phyloP scores from a whole-genome alignment of 2,888 invertebrate genomes.

The Clusia tigrina region DNA sequence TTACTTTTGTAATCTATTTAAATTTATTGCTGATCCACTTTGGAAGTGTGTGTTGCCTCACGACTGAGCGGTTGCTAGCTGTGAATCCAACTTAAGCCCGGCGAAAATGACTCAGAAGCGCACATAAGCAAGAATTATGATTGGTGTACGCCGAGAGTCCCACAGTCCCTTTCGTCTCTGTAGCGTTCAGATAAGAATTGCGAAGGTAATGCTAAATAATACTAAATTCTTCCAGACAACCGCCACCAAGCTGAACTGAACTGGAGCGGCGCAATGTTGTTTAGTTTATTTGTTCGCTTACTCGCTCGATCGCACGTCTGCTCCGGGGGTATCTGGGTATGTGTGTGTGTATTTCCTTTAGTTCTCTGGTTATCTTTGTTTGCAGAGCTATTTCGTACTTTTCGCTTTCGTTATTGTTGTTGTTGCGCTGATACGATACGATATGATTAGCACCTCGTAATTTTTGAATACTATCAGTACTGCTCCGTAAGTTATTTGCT shows the following conservation, averaged over 20 bases:
- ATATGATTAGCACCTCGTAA: slow-evolving; percentile 26
- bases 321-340: not conserved
- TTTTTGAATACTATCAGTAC: slow-evolving; percentile 3
- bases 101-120: not conserved
- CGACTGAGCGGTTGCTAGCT: not conserved
- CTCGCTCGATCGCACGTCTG: not conserved
- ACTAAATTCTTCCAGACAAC: too few species aligned
- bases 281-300: not conserved
- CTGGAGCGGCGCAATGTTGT: not conserved
- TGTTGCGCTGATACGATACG: slow-evolving; percentile 25
- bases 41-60: not conserved
- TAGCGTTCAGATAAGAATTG: not conserved
- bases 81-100: not conserved
- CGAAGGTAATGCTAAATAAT: too few species aligned
- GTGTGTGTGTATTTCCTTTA: not conserved
- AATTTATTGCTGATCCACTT: not conserved
- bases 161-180: not conserved
- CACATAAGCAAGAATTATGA: not conserved
- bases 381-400: not conserved
- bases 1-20: slow-evolving; percentile 6
- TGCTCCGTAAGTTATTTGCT: not conserved
- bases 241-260: not conserved
- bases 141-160: not conserved
- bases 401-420: slow-evolving; percentile 12
- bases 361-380: not conserved